Percentiles rank a stretch among this genome's conserved stretches.
phyloP scores from a whole-genome alignment of 2,797 vertebrate genomes.

The Tenualosa ilisha region DNA sequence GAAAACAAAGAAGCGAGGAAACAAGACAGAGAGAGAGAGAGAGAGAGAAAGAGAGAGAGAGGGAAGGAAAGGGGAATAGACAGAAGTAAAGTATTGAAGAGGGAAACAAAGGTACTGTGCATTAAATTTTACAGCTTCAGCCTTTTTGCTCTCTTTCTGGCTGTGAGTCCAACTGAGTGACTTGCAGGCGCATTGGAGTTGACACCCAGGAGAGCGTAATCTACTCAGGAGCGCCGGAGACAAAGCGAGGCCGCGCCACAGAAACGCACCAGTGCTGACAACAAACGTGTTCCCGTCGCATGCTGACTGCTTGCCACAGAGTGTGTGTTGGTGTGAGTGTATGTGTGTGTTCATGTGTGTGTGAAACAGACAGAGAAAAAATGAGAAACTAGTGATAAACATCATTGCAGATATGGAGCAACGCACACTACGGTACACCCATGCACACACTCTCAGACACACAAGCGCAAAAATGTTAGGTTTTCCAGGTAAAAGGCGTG shows the following conservation, averaged over 20 bases:
- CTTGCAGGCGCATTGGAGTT: conserved; percentile 37
- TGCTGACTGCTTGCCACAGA: conserved; percentile 46
- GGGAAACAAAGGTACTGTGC: conserved; percentile 29
- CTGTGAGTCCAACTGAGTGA: conserved; percentile 28
- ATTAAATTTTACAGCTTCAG: conserved; percentile 42
- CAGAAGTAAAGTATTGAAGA: not conserved
- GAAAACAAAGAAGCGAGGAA: conserved; percentile 40
- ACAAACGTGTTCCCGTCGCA: conserved; percentile 55
- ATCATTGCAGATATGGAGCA: conserved; percentile 33
- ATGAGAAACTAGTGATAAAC: conserved; percentile 34
- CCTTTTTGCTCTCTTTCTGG: not conserved
- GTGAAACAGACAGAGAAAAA: conserved; percentile 29
- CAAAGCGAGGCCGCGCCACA: conserved; percentile 25
- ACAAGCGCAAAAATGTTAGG: not conserved
- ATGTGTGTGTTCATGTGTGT: too few species aligned
- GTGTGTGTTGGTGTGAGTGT: too few species aligned
- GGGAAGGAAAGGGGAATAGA: conserved; percentile 55
- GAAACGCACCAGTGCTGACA: not conserved
- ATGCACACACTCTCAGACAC: not conserved
- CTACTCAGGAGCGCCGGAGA: conserved; percentile 52
- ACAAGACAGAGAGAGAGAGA: conserved; percentile 31
- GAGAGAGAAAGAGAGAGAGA: conserved; percentile 54
- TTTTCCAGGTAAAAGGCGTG: not conserved
- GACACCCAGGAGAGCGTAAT: conserved; percentile 41
- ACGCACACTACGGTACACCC: not conserved